Conservation (phyloP, 2,113 vertebrate genomes). For the Prionailurus bengalensis region DNA sequence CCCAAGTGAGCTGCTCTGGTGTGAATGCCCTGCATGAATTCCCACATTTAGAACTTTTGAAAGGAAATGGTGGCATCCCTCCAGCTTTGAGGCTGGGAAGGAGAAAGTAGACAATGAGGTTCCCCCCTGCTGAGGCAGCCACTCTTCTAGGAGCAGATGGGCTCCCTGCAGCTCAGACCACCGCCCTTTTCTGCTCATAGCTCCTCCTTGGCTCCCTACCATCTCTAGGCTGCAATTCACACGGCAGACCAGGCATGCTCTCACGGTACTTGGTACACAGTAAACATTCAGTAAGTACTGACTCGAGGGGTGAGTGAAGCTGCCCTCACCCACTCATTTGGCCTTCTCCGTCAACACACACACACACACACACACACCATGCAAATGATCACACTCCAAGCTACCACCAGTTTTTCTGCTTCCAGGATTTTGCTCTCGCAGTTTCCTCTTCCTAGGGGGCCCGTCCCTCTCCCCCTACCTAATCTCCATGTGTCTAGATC, state of each 20-base stretch:
- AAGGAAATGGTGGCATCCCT: not conserved
- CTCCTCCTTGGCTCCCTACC: not conserved
- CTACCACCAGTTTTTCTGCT: not conserved
- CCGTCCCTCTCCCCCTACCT: not conserved
- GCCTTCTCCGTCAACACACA: not conserved
- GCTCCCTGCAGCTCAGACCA: not conserved
- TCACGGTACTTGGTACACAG: not conserved
- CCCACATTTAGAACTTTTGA: not conserved
- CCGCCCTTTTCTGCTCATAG: not conserved
- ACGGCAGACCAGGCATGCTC: not conserved
- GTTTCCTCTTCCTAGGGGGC: not conserved
- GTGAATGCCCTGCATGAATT: not conserved
- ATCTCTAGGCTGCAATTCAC: not conserved
- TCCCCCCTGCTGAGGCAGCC: not conserved
- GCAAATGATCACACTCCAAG: not conserved
- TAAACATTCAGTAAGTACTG: not conserved
- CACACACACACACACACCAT: not conserved
- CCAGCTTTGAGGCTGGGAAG: not conserved
- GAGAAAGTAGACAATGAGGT: not conserved
- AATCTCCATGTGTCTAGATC: not conserved
- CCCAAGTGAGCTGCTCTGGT: not conserved
- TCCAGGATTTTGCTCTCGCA: not conserved
- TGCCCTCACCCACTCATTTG: not conserved
- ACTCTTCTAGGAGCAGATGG: not conserved
- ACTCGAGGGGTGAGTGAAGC: not conserved